phyloP scores from a whole-genome alignment of 2,888 invertebrate genomes.

The Euproctis similis region DNA sequence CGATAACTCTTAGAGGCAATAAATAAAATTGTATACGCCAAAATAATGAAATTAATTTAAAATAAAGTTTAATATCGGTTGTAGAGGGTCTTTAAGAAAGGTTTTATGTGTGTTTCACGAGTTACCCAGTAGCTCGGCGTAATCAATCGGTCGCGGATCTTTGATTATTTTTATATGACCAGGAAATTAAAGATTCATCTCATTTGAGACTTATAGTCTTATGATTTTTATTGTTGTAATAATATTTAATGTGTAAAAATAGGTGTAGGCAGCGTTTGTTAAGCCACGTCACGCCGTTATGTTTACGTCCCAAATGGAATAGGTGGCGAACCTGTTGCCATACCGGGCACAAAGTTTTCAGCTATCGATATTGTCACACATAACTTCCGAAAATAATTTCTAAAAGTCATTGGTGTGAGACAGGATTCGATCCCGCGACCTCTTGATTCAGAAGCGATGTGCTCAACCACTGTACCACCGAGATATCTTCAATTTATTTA shows the following conservation, averaged over 20 bases:
- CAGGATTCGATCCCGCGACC: too few relatives aligned
- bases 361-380: too few relatives aligned
- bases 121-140: slow-evolving; percentile 47
- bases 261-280: not conserved
- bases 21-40: not conserved
- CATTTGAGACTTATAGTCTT: slow-evolving; percentile 12
- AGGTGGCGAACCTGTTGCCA: too few relatives aligned
- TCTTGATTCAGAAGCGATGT: too few relatives aligned
- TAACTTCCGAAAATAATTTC: too few relatives aligned
- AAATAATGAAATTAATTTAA: not conserved
- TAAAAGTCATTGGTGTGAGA: too few relatives aligned
- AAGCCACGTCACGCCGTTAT: too few relatives aligned
- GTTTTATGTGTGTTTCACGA: slow-evolving; percentile 24
- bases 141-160: slow-evolving; percentile 55
- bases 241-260: slow-evolving; percentile 1
- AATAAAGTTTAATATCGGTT: slow-evolving; percentile 18
- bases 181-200: slow-evolving; percentile 25
- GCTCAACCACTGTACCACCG: too few relatives aligned
- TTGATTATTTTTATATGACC: slow-evolving; percentile 34
- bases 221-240: slow-evolving; percentile 9
- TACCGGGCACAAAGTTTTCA: too few relatives aligned
- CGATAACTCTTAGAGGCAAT: too few relatives aligned
- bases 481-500: too few relatives aligned
- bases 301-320: too few relatives aligned
- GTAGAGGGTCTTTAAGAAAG: slow-evolving; percentile 15